Evolutionary conservation across 2,888 invertebrate species (phyloP).

Genomic region (Apocheima hispidaria): DNA sequence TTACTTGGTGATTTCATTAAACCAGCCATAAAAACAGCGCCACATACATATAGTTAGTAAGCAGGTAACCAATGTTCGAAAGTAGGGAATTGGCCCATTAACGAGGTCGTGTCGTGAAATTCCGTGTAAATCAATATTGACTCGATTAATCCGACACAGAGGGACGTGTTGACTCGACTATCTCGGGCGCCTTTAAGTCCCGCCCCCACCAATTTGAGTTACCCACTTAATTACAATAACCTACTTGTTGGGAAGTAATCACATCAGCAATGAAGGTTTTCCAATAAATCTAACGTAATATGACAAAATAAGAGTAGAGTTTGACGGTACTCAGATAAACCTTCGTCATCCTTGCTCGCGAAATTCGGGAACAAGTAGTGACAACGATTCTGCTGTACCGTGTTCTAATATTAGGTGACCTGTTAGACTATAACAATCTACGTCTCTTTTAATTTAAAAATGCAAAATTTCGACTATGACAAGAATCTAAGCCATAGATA

Average conservation of each 20-base stretch:
- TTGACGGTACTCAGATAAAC: too few species aligned
- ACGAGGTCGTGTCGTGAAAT: conserved; percentile 35
- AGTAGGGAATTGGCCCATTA: conserved; percentile 40
- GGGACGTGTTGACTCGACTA: conserved; percentile 47
- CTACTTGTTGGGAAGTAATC: conserved; percentile 22
- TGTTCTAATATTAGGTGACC: too few species aligned
- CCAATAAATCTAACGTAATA: conserved; percentile 8
- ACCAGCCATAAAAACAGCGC: background rate
- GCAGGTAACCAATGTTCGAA: conserved; percentile 26
- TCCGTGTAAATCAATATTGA: conserved; percentile 58
- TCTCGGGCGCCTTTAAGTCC: conserved; percentile 9
- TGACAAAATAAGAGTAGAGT: background rate
- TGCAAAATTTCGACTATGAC: too few species aligned
- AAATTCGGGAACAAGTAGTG: too few species aligned
- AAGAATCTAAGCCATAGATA: too few species aligned
- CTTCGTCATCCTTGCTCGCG: too few species aligned
- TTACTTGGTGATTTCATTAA: too few species aligned
- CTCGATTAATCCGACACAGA: conserved; percentile 56
- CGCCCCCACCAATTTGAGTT: conserved; percentile 23
- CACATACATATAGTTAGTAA: background rate
- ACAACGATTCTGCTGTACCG: too few species aligned
- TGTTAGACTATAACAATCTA: too few species aligned
- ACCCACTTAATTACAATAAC: conserved; percentile 31
- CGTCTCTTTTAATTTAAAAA: too few species aligned
- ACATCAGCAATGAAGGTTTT: conserved; percentile 18